phyloP scores from a whole-genome alignment of 2,113 vertebrate species.

The Neotoma lepida region DNA sequence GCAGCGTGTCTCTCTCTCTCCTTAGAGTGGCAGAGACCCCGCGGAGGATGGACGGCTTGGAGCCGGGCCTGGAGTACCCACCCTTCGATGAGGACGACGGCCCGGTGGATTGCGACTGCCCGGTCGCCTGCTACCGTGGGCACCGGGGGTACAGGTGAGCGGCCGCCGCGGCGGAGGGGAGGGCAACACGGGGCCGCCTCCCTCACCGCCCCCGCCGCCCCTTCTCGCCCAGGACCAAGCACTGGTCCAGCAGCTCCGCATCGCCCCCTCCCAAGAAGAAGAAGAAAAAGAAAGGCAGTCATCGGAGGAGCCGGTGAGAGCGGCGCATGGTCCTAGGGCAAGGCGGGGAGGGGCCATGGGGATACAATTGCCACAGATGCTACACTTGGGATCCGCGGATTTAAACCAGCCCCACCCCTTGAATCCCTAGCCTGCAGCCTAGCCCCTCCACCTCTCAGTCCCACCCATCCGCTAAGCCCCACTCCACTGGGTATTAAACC shows the following conservation, averaged over 20 bases:
- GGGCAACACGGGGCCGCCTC: not conserved
- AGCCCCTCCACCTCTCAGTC: not conserved
- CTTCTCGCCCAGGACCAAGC: constrained; percentile 82
- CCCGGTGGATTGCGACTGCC: constrained; percentile 87
- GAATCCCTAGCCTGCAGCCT: not conserved
- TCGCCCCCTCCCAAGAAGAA: constrained; percentile 97
- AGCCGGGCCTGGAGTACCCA: constrained; percentile 82
- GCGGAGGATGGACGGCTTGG: constrained; percentile 80
- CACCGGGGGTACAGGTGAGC: constrained; percentile 88
- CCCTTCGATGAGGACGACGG: constrained; percentile 84
- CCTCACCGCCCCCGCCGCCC: not conserved
- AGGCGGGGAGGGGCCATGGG: not conserved
- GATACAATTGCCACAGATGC: not conserved
- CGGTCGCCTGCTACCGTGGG: constrained; percentile 86
- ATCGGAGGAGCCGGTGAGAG: constrained; percentile 94
- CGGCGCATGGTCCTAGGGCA: not conserved
- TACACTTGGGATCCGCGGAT: not conserved
- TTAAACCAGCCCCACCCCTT: not conserved
- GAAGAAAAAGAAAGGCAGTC: constrained; percentile 98
- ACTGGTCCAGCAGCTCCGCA: constrained; percentile 93
- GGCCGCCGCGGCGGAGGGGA: not conserved
- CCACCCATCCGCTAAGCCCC: accelerated
- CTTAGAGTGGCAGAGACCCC: constrained; percentile 87
- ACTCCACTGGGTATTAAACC: not conserved
- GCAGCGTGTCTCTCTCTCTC: constrained; percentile 46